Conservation (phyloP, 2,113 vertebrate species). For the Gymnorhina tibicen region DNA sequence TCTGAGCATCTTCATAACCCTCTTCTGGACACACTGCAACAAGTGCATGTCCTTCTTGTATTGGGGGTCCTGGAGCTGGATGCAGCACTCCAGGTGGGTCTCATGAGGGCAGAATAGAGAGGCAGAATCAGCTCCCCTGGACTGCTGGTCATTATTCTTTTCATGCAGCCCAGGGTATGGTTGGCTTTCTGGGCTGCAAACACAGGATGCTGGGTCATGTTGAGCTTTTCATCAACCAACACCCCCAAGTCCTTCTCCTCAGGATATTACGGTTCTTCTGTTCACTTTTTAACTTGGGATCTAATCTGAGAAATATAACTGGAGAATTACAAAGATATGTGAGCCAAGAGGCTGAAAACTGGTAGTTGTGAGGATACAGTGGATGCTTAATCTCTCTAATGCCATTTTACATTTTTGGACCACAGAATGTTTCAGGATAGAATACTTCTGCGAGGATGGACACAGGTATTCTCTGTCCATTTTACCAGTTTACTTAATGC, state of each 20-base stretch:
- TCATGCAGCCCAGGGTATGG: background rate
- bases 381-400: background rate
- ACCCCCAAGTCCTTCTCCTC: background rate
- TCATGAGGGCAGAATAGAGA: rapidly evolving
- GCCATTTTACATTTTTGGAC: background rate
- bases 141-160: background rate
- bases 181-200: background rate
- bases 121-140: background rate
- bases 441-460: background rate
- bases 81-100: background rate
- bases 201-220: background rate
- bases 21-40: background rate
- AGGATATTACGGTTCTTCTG: background rate
- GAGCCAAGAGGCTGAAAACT: background rate
- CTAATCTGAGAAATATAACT: background rate
- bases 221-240: background rate
- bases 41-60: no score
- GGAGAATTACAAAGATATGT: background rate
- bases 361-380: background rate
- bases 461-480: background rate
- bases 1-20: background rate
- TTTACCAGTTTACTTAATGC: background rate
- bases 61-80: background rate
- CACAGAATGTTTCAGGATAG: background rate
- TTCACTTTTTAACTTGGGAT: background rate